Evolutionary conservation across 2,888 invertebrate species (phyloP), one percentile per base, ranked within the genome.

Genomic region (Lithophane semibrunnea): DNA sequence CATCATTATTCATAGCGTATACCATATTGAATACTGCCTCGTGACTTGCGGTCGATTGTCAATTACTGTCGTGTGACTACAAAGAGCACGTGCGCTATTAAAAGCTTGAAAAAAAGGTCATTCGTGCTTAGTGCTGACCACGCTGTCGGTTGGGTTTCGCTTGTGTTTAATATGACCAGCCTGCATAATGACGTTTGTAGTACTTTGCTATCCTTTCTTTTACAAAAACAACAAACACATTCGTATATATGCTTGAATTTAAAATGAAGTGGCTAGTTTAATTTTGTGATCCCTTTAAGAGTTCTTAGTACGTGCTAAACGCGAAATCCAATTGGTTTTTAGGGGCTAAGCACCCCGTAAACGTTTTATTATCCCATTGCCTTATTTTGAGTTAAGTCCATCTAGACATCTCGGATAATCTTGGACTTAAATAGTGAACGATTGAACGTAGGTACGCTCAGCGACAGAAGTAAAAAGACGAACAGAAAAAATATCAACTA

Each of bases 11-110:
- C 95, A 93, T 87, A 83, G 88, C 90, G 92, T 92, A 92, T 91
- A 89, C 89, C 86, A 89, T 90, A 93, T 93, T 90, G 90, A 92
- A 91, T 90, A 88, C 85, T 80, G 84, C 83, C 88, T 94, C 96
- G 96, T 96, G 96, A 96, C 95, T 93, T 88, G 91, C 85, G 91
- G 90, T 92, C 93, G 93, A 95, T 95, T 95, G 95, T 95, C 94
- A 93, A 93, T 94, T 93, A 92, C 86, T 90, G 93, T 95, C 94
- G 95, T 95, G 95, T 94, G 93, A 90, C 90, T 91, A 88, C 86
- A 88, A 90, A 88, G 90, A 90, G 92, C 95, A 94, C 95, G 95
- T 95, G 94, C 90, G 90, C 89, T 88, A 91, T 92, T 92, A 93
- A 37, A 91, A 90, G 86, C 89, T 91, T 84, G 88, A 93, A 94